These are phyloP conservation scores for Hypomecis punctinalis DNA, from an alignment of 2,888 invertebrate genomes.

Conservation along the genomic window DNA sequence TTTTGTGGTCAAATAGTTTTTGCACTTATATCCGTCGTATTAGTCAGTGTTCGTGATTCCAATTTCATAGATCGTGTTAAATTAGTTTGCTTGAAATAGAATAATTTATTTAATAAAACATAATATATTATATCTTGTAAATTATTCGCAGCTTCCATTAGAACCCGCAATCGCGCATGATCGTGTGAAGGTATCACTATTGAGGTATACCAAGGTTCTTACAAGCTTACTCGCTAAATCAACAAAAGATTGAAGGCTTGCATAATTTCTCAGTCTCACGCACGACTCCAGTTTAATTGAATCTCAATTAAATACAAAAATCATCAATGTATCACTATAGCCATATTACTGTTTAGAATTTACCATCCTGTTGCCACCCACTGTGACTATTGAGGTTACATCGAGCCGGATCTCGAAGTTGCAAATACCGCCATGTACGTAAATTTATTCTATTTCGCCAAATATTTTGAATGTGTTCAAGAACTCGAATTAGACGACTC, in stretches of 20 bases:
- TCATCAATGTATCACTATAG: conserved; percentile 62
- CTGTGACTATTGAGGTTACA: conserved; percentile 39
- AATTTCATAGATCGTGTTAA: conserved; percentile 7
- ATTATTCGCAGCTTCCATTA: conserved; percentile 57
- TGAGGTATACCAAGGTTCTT: conserved; percentile 76
- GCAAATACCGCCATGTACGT: conserved; percentile 33
- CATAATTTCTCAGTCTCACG: conserved; percentile 81
- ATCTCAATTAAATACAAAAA: conserved; percentile 61
- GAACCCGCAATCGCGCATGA: conserved; percentile 66
- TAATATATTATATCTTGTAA: not conserved
- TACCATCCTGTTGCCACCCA: conserved; percentile 42
- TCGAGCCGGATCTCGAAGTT: conserved; percentile 42
- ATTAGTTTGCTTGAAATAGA: conserved; percentile 15
- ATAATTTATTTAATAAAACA: conserved; percentile 10
- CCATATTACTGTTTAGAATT: conserved; percentile 58
- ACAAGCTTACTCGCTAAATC: conserved; percentile 67
- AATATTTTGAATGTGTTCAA: conserved; percentile 35
- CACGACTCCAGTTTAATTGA: conserved; percentile 68
- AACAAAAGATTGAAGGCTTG: conserved; percentile 80
- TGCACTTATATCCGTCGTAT: not conserved
- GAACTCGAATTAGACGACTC: conserved; percentile 10
- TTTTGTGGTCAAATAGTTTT: not conserved
- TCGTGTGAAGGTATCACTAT: conserved; percentile 78
- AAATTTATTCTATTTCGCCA: conserved; percentile 28
- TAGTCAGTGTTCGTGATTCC: conserved; percentile 8